These are phyloP conservation scores for Sebastes cheni DNA, from an alignment of 2,797 vertebrate species.

Conservation along the genomic window DNA sequence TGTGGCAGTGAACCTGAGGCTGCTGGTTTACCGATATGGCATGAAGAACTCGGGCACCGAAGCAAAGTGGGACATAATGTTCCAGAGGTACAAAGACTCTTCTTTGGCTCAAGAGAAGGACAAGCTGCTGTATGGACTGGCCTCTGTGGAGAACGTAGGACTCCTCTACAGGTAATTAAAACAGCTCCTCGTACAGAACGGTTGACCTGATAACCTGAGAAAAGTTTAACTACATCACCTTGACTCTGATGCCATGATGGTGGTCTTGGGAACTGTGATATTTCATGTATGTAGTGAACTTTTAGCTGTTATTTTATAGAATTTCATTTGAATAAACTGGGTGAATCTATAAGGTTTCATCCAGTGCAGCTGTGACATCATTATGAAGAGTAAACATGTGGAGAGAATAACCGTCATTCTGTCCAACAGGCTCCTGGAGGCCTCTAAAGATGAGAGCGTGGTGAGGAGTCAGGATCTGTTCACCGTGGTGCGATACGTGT, in stretches of 20 bases:
- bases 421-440: constrained; percentile 79
- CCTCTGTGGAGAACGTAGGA: constrained; percentile 84
- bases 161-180: constrained; percentile 86
- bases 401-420: neutral
- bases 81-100: constrained; percentile 82
- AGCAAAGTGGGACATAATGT: constrained; percentile 86
- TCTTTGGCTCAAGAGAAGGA: constrained; percentile 96
- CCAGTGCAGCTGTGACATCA: neutral
- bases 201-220: neutral
- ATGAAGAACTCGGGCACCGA: constrained; percentile 87
- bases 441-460: constrained; percentile 81
- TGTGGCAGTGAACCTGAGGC: constrained; percentile 88
- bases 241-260: neutral
- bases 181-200: neutral
- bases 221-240: neutral
- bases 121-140: constrained; percentile 94
- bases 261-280: neutral
- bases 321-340: neutral
- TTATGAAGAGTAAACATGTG: neutral
- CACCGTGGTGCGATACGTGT: constrained; percentile 91
- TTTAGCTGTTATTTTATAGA: neutral
- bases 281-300: neutral
- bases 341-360: neutral
- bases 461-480: constrained; percentile 94
- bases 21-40: constrained; percentile 92